These are phyloP conservation scores for Atlantisia rogersi DNA, from an alignment of 2,113 vertebrate genomes.

Conservation along the genomic window DNA sequence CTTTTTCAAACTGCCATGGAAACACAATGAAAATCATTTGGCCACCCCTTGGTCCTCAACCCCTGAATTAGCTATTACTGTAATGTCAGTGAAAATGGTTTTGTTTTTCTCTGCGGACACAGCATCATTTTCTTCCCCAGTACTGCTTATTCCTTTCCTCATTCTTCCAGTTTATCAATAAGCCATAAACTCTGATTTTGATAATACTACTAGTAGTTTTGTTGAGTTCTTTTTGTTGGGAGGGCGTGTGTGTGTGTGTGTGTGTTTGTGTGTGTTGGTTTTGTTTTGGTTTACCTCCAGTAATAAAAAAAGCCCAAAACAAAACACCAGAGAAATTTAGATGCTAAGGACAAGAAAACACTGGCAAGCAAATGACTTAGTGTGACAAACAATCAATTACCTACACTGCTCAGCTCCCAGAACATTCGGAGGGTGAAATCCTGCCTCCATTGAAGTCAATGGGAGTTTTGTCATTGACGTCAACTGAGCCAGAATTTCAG, in stretches of 20 bases:
- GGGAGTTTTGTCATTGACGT: neutral
- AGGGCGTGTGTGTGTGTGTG: too few species aligned
- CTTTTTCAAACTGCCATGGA: neutral
- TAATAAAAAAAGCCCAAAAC: neutral
- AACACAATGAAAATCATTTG: neutral
- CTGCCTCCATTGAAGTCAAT: neutral
- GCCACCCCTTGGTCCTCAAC: neutral
- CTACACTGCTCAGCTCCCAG: neutral
- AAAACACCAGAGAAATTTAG: neutral
- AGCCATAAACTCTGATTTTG: neutral
- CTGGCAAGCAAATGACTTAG: neutral
- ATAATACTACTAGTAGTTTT: neutral
- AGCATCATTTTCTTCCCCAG: neutral
- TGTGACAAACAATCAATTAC: conserved; percentile 4
- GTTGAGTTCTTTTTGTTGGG: neutral
- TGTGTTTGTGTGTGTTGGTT: neutral
- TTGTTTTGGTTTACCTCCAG: neutral
- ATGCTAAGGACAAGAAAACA: neutral
- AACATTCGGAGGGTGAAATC: neutral
- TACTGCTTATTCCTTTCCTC: neutral
- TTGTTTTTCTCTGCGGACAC: neutral
- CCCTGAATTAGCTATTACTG: neutral
- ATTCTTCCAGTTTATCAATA: neutral
- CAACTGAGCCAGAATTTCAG: neutral
- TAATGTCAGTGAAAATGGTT: neutral